Base-by-base conservation (phyloP, 1,140 invertebrate species). In the Solen grandis region DNA sequence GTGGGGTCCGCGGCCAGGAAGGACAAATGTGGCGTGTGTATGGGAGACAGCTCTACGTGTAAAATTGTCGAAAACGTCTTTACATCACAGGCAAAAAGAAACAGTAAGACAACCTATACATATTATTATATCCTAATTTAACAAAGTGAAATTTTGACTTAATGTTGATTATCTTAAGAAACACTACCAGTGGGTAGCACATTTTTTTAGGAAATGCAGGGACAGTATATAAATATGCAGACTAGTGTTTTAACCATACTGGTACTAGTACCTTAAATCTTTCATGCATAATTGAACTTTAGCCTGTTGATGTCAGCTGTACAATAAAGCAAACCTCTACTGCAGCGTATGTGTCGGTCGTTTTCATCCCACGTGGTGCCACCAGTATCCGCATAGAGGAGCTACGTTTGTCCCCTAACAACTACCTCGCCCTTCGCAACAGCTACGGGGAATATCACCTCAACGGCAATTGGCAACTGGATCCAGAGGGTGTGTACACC, bases 1-100 rank as follows among this genome's bases (percentile, higher is more conserved):
- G 93, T 98, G 22, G 94, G 95, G 83, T 97, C 97, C 1, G 94
- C 94, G 19, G 94, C 94, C 68, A 93, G 93, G 69, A 92, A 96
- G 72, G 96, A 98, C 91, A 94, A 93, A 22, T 98, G 97, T 91
- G 97, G 97, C 1, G 94, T 97, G 27, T 98, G 97, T 90, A 95
- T 94, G 27, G 97, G 97, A 1, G 94, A 97, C 87, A 97, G 96
- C 88, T 95, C 95, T 46, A 95, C 94, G 22, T 98, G 97, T 91
- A 79, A 82, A 60, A 77, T 83, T 22, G 75, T 88, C n/a, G 68
- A 57, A 52, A 84, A 85, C 13, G 74, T 41, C 19, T 88, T 85
- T 68, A 82, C 74, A 14, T 54, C 54, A 27, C 83, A 83, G 22
- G 65, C 74, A 14, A 52, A 31, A 25, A 77, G 66, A 73, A 85